Evolutionary conservation across 2,888 invertebrate genomes (phyloP), one percentile per base, ranked within the genome.

Genomic region (Drosophila neotestacea): DNA sequence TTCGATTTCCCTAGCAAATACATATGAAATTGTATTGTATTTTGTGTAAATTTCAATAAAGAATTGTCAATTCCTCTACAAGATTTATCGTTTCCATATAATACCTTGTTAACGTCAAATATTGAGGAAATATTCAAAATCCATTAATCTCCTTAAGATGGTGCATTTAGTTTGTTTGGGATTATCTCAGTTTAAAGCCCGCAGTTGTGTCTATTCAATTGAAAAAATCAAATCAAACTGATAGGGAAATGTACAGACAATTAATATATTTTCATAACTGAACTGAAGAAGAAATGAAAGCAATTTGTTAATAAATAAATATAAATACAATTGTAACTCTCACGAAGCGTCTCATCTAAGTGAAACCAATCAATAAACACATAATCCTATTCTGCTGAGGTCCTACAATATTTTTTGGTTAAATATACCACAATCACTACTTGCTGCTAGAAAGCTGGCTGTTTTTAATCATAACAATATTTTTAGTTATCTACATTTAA

Each of bases 381-480:
- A 72, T 42, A 72, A 36, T 51, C 32, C 39, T 61, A 70, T 51
- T 44, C 70, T 38, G 76, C 50, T 63, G 55, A 51, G 34, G 52
- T 60, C 59, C 75, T 77, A 79, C 71, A 80, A 71, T 81, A 70
- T 56, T 63, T 63, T 72, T 85, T 71, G 89, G 87, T 80, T 83
- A 77, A 74, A 73, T 88, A 60, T 88, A 76, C 81, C 87, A 76
- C 69, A 79, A 87, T 89, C 85, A 89, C 84, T 89, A 85, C 85
- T 72, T 69, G 88, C 88, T 87, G 89, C 85, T 85, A 84, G 76
- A 85, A 89, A 88, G 85, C 77, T 71, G 66, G 70, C 69, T 73
- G 70, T 73, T 79, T 73, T 71, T 66, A 48, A 60, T 75, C 76
- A 42, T 75, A 87, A 87, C 84, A 82, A 74, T 89, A 85, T 69